Evolutionary conservation across 2,113 vertebrate species (phyloP).

Genomic region (Bos indicus): DNA sequence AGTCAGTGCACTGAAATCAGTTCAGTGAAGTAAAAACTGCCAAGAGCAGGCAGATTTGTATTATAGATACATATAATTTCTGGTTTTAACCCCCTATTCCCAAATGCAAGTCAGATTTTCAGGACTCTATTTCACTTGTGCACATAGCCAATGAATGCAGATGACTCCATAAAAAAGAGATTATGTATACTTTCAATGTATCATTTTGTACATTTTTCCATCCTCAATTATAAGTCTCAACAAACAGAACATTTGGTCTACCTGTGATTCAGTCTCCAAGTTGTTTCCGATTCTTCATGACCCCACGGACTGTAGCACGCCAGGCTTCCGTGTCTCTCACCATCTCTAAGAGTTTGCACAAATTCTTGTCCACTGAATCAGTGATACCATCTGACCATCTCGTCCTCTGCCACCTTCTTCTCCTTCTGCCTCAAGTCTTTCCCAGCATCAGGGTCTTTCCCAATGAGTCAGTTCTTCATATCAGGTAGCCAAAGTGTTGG

Average conservation of each 20-base stretch:
- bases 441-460: neutral
- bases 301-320: accelerated
- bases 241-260: neutral
- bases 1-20: conserved; percentile 58
- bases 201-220: neutral
- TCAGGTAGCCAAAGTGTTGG: neutral
- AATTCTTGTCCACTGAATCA: neutral
- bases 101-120: conserved; percentile 31
- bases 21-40: conserved; percentile 63
- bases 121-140: conserved; percentile 21
- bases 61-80: conserved; percentile 19
- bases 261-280: neutral
- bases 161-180: neutral
- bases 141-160: neutral
- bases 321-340: neutral
- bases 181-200: neutral
- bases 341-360: neutral
- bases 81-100: conserved; percentile 11
- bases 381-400: neutral
- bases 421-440: neutral
- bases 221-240: neutral
- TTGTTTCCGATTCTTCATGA: neutral
- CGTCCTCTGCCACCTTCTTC: neutral
- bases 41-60: conserved; percentile 49
- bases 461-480: neutral